Base-by-base conservation (phyloP, 2,888 invertebrate genomes). In the Teleiodes luculella region DNA sequence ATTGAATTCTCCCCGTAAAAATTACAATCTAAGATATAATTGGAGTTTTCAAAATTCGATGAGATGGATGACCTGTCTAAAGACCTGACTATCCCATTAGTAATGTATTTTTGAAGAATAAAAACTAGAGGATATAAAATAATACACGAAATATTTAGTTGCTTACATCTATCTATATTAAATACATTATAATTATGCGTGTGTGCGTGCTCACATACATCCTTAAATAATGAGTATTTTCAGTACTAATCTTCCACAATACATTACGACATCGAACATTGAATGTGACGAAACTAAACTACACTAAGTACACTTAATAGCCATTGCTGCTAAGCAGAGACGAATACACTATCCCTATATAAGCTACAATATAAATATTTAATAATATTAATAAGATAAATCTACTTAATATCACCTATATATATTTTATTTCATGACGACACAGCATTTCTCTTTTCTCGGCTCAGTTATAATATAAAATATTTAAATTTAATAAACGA, bases 181-280 rank as follows among this genome's bases (percentile, higher is more conserved):
- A 35, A 35, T 54, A 50, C 52, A 52, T 18, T 58, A 66, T 66
- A 60, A 64, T 59, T 63, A 72, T 75, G 72, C 64, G 65, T 78
- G 75, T 80, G 78, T 78, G 80, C 78, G 80, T 80, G 79, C 78
- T 65, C 74, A 67, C 73, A 66, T 68, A 68, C 60, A 64, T 59
- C 57, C 72, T 75, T 76, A 81, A 36, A 63, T 86, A 86, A 83
- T 88, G 88, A 88, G 88, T 88, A 88, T 88, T 88, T 75, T 59
- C 72, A 76, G 88, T 88, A 88, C 87, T 79, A 79, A 59, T 69
- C 62, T 63, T 64, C 64, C 16, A 30, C 75, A 68, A 68, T 71
- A 43, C n/a, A 39, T 51, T 51, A 43, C 20, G 24, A 49, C 49
- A 49, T 37, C 49, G 24, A 70, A 85, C 80, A 85, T 80, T 80